These are phyloP conservation scores for Raphicerus campestris DNA, from an alignment of 2,113 vertebrate species.

Conservation along the genomic window DNA sequence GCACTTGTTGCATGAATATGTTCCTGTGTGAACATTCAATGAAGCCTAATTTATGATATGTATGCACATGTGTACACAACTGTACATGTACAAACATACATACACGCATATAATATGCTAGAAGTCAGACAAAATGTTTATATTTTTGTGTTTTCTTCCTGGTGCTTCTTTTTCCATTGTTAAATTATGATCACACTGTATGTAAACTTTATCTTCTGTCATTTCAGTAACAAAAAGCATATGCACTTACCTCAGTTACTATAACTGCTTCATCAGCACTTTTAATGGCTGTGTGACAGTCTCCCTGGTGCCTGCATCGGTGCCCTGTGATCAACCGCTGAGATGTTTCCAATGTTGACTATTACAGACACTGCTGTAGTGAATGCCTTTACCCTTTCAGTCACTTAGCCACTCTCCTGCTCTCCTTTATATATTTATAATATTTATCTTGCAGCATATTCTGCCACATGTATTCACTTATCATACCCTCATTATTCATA, in stretches of 20 bases:
- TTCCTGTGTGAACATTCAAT: not conserved
- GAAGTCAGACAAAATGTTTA: not conserved
- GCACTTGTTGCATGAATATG: not conserved
- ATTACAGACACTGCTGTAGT: not conserved
- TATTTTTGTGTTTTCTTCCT: not conserved
- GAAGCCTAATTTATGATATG: not conserved
- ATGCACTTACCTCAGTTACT: not conserved
- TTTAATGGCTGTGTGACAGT: not conserved
- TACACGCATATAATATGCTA: not conserved
- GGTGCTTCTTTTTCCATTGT: not conserved
- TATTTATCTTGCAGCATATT: not conserved
- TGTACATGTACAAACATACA: not conserved
- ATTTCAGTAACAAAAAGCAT: not conserved
- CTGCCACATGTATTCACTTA: not conserved
- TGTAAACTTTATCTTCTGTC: not conserved
- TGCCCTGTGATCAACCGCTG: not conserved
- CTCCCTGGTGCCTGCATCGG: not conserved
- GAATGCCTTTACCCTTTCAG: not conserved
- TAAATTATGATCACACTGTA: not conserved
- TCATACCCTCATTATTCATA: not conserved
- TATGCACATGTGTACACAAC: not conserved
- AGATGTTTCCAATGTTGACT: not conserved
- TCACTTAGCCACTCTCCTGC: not conserved
- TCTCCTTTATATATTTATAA: not conserved
- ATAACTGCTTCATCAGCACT: not conserved